These are phyloP conservation scores for Grammomys dolichurus DNA, from an alignment of 2,113 vertebrate genomes.

Conservation along the genomic window DNA sequence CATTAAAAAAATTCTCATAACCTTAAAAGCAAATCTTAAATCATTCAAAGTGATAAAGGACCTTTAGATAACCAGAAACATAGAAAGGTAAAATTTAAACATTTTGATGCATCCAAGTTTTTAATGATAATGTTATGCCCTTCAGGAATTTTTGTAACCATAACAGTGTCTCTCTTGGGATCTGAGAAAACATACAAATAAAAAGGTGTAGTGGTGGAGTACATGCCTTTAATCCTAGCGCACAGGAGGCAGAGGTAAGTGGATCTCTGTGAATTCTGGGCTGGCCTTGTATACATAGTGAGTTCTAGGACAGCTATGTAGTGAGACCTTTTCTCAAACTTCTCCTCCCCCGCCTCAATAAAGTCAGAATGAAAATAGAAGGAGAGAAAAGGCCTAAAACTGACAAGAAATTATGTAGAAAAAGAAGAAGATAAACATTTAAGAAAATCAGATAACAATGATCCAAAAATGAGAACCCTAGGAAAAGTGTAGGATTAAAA, in stretches of 20 bases:
- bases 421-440: slow-evolving; percentile 67
- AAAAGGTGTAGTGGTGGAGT: neutral
- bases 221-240: neutral
- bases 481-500: slow-evolving; percentile 50
- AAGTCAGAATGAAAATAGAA: slow-evolving; percentile 62
- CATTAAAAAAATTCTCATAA: slow-evolving; percentile 7
- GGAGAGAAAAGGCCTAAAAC: slow-evolving; percentile 50
- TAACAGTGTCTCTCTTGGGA: neutral
- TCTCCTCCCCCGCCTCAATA: neutral
- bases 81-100: slow-evolving; percentile 45
- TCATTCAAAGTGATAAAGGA: slow-evolving; percentile 16
- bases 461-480: slow-evolving; percentile 57
- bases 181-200: slow-evolving; percentile 27
- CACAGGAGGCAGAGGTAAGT: neutral
- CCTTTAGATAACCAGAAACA: slow-evolving; percentile 51
- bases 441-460: slow-evolving; percentile 68
- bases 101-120: neutral
- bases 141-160: neutral
- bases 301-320: neutral
- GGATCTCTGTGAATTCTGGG: neutral
- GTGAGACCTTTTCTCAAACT: neutral
- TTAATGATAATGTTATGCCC: slow-evolving; percentile 7
- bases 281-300: neutral
- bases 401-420: slow-evolving; percentile 45
- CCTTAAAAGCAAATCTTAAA: slow-evolving; percentile 35